A percentile compares a stretch with the other conserved stretches of the same genome.
These are phyloP conservation scores for Galeopsomyia nigrocyanea DNA, from an alignment of 2,888 invertebrate species.

Conservation along the genomic window DNA sequence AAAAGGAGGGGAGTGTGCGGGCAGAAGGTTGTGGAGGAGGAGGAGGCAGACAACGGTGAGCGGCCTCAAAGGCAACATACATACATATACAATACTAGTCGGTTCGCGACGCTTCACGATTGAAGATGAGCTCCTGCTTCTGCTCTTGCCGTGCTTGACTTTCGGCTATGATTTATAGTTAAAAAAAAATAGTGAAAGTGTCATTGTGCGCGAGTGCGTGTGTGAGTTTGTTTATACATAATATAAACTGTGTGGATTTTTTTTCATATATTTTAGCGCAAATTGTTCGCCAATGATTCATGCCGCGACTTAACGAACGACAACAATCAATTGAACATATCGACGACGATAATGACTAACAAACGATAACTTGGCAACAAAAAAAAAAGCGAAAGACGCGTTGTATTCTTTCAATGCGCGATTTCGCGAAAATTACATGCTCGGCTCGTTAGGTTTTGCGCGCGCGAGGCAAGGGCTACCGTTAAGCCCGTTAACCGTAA, in stretches of 20 bases:
- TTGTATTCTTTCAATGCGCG: slow-evolving; percentile 14
- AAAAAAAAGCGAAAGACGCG: neutral
- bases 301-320: neutral
- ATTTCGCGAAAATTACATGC: slow-evolving; percentile 45
- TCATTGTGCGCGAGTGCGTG: too few relatives aligned
- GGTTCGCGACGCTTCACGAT: too few relatives aligned
- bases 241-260: too few relatives aligned
- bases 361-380: neutral
- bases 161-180: too few relatives aligned
- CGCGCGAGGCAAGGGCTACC: slow-evolving; percentile 30
- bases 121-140: too few relatives aligned
- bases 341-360: slow-evolving; percentile 1
- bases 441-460: slow-evolving; percentile 36
- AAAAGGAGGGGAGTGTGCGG: neutral
- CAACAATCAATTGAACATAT: neutral
- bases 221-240: too few relatives aligned
- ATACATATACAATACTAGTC: too few relatives aligned
- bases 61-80: neutral
- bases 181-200: too few relatives aligned
- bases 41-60: neutral
- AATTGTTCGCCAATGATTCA: too few relatives aligned
- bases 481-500: slow-evolving; percentile 40
- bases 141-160: too few relatives aligned
- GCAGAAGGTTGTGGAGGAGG: neutral
- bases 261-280: too few relatives aligned